A percentile compares a stretch with the other conserved stretches of the same genome.
Evolutionary conservation across 2,888 invertebrate genomes (phyloP).

Genomic region (Parnassius smintheus): DNA sequence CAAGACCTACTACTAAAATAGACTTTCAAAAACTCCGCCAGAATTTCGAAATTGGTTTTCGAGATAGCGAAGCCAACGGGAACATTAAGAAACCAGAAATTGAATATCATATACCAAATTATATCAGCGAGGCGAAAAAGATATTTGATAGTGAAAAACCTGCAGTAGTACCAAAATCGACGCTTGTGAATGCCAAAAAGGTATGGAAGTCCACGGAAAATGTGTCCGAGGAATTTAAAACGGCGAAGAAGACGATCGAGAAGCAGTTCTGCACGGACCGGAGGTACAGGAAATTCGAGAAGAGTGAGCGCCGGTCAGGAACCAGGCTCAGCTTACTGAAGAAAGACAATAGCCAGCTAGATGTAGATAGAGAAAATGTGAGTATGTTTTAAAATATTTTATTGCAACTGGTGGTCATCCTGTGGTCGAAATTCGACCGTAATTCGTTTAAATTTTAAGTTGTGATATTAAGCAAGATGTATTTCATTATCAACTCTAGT

Average conservation of each 20-base stretch:
- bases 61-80: slow-evolving; percentile 11
- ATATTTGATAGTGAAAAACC: slow-evolving; percentile 35
- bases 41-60: slow-evolving; percentile 55
- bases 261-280: slow-evolving; percentile 54
- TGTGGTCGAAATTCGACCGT: no score
- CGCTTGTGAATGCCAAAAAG: slow-evolving; percentile 31
- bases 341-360: slow-evolving; percentile 54
- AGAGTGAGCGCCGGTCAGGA: slow-evolving; percentile 27
- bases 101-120: slow-evolving; percentile 37
- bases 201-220: slow-evolving; percentile 47
- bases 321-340: slow-evolving; percentile 46
- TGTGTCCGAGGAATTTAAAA: slow-evolving; percentile 36
- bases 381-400: slow-evolving; percentile 43
- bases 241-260: slow-evolving; percentile 37
- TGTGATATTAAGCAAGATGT: no score
- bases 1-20: slow-evolving; percentile 34
- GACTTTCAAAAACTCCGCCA: slow-evolving; percentile 59
- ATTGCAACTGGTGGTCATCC: neutral
- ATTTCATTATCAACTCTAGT: no score
- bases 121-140: slow-evolving; percentile 9
- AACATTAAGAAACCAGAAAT: slow-evolving; percentile 34
- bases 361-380: slow-evolving; percentile 69
- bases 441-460: no score
- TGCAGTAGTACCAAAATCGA: slow-evolving; percentile 45
- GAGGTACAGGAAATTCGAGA: slow-evolving; percentile 41